Percentiles rank a stretch among this genome's conserved stretches.
Evolutionary conservation across 2,888 invertebrate genomes (phyloP).

Genomic region (Dryomyza anilis): DNA sequence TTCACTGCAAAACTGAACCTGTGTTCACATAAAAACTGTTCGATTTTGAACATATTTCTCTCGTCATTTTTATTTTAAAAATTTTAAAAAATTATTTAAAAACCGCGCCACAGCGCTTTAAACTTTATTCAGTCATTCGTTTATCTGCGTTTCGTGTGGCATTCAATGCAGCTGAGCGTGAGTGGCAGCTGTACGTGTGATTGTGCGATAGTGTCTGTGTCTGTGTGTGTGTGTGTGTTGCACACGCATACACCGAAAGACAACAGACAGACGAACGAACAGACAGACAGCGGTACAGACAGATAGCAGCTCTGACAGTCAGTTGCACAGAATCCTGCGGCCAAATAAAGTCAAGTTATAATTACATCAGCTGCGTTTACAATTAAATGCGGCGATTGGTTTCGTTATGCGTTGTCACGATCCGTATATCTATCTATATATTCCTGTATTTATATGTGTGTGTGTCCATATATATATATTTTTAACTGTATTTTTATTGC

Average conservation of each 20-base stretch:
- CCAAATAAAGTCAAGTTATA: conserved; percentile 21
- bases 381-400: conserved; percentile 21
- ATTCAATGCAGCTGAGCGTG: not conserved
- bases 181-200: conserved; percentile 12
- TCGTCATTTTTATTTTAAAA: not conserved
- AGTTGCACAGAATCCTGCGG: conserved; percentile 15
- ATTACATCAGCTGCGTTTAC: conserved; percentile 24
- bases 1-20: not conserved
- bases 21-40: not conserved
- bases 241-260: not conserved
- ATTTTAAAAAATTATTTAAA: not conserved
- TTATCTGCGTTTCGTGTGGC: conserved; percentile 1
- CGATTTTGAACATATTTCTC: not conserved
- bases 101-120: not conserved
- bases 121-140: not conserved
- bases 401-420: no score
- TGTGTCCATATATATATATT: no score
- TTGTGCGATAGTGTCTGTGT: conserved; percentile 11
- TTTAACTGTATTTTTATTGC: no score
- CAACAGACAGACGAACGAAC: conserved; percentile 7
- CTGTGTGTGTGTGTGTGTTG: conserved; percentile 25
- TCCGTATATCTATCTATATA: no score
- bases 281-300: conserved; percentile 7
- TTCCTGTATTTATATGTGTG: conserved; percentile 33
- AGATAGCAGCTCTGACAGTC: conserved; percentile 3